Conservation (phyloP, 2,113 vertebrate genomes). For the Hassar affinis region DNA sequence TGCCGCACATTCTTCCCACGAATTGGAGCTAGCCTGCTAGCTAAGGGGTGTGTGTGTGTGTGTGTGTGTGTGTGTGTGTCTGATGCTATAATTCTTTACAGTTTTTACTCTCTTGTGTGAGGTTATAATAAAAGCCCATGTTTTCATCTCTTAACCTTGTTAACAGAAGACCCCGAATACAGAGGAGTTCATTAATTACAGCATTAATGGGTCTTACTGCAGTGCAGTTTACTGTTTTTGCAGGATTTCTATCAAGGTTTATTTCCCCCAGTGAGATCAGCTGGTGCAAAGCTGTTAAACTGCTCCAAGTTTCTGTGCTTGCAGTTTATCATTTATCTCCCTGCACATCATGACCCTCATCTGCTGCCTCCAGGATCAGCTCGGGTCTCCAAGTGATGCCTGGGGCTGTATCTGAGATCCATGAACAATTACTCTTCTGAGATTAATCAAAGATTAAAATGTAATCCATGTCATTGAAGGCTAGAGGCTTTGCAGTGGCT, state of each 20-base stretch:
- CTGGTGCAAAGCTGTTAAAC: too few relatives aligned
- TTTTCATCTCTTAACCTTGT: neutral
- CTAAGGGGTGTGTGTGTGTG: neutral
- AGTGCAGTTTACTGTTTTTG: neutral
- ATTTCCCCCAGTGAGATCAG: too few relatives aligned
- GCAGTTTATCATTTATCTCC: too few relatives aligned
- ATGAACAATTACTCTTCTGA: too few relatives aligned
- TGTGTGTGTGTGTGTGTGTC: neutral
- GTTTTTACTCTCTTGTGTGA: neutral
- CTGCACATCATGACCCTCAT: too few relatives aligned
- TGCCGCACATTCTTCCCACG: neutral
- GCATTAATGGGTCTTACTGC: neutral
- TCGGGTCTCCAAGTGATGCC: too few relatives aligned
- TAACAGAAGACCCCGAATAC: neutral
- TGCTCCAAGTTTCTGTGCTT: too few relatives aligned
- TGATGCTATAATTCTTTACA: neutral
- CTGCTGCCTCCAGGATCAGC: too few relatives aligned
- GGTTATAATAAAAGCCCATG: neutral
- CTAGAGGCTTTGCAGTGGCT: neutral
- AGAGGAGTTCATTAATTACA: neutral
- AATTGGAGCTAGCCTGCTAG: slow-evolving; percentile 5
- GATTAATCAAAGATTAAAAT: neutral
- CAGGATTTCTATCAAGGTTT: neutral
- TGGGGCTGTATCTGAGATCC: too few relatives aligned
- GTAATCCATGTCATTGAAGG: neutral